Evolutionary conservation across 2,797 vertebrate genomes (phyloP), one percentile per base, ranked within the genome.

Genomic region (Esox masquinongy): DNA sequence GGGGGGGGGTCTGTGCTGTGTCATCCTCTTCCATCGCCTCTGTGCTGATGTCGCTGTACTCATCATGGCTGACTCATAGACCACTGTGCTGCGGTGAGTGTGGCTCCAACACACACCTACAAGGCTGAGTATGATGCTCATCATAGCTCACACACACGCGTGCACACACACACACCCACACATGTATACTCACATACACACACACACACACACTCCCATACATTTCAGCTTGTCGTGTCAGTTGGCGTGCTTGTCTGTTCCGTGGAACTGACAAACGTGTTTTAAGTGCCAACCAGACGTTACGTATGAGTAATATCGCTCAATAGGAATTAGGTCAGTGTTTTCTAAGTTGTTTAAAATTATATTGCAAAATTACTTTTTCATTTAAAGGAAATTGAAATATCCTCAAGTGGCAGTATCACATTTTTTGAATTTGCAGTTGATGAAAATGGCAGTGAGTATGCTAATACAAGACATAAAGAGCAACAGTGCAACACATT

Each of bases 371-470:
- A 78, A 75, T 76, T 75, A n/a, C 69, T 22, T 59, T 43, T 43
- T 7, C 1, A 7, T 79, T 74, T 80, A 74, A 47, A 76, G 66
- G 70, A 39, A 78, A 73, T 17, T 64, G 36, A 77, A 77, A 73
- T 34, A 11, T 76, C 72, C 70, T 70, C 1, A 8, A 4, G 5
- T 59, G 68, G 69, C 43, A 64, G 34, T 53, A 73, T 56, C 59
- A 12, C 71, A 24, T 19, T 8, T 11, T 51, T 70, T 74, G 77
- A 39, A 26, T 1, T 61, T 12, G 71, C 17, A 77, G 29, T 71
- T 63, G 50, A 69, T 61, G 36, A 80, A 74, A 81, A 71, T 6
- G 68, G 4, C 79, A 72, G 84, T 85, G 66, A 87, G 82, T 87
- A 88, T 86, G 77, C 77, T 80, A 79, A 87, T 83, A 67, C 29